A percentile compares a stretch with the other conserved stretches of the same genome.
These are phyloP conservation scores for Aeoliscus strigatus DNA, from an alignment of 2,797 vertebrate genomes.

Conservation along the genomic window DNA sequence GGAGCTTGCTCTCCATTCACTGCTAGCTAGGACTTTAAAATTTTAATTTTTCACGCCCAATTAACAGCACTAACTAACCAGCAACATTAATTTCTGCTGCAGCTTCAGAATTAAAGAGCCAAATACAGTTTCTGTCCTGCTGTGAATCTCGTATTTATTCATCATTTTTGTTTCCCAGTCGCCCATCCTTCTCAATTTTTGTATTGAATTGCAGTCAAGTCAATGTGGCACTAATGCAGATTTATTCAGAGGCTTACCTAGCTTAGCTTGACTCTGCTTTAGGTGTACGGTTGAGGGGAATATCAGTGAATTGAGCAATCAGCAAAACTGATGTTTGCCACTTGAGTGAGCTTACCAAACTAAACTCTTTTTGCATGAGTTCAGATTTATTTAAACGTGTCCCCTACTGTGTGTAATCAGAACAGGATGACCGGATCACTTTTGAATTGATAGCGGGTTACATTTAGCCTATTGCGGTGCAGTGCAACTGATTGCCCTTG, in stretches of 20 bases:
- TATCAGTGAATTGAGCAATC: conserved; percentile 20
- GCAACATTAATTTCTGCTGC: conserved; percentile 63
- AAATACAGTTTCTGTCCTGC: conserved; percentile 37
- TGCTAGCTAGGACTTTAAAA: conserved; percentile 57
- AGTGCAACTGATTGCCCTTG: conserved; percentile 65
- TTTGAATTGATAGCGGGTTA: conserved; percentile 58
- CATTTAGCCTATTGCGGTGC: conserved; percentile 49
- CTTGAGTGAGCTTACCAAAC: conserved; percentile 3
- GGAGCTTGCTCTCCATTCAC: conserved; percentile 38
- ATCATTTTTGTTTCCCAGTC: conserved; percentile 40
- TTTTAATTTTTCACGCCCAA: conserved; percentile 73
- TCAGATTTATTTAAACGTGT: conserved; percentile 35
- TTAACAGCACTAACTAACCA: conserved; percentile 75
- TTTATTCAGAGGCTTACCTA: conserved; percentile 53
- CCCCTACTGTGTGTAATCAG: conserved; percentile 23
- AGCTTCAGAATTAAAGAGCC: conserved; percentile 48
- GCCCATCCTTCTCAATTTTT: conserved; percentile 10
- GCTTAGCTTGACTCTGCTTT: conserved; percentile 31
- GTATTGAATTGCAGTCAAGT: conserved; percentile 54
- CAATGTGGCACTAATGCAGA: conserved; percentile 56
- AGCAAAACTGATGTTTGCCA: conserved; percentile 15
- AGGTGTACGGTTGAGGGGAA: conserved; percentile 23
- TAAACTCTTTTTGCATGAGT: conserved; percentile 1
- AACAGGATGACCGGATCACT: conserved; percentile 32
- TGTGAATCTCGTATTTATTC: conserved; percentile 54